Base-by-base conservation (phyloP, 53 echinoderm and acorn worm genomes). In the Pentamera pediparva region DNA sequence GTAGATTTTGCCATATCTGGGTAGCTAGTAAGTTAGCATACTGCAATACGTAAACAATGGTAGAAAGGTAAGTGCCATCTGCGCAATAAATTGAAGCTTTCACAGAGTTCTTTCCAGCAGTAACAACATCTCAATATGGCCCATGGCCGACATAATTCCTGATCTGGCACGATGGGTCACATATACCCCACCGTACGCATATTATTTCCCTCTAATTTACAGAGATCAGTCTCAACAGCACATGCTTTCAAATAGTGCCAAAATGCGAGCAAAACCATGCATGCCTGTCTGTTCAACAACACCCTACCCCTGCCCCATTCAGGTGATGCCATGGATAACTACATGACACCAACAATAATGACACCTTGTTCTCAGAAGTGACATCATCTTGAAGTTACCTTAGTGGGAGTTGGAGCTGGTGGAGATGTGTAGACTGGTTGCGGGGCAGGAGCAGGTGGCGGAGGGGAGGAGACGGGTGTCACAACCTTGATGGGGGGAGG, bases 381-480 rank as follows among this genome's bases (percentile, higher is more conserved):
- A 45, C n/a, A 15, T 15, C n/a, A n/a, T 52, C 2, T 65, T 21
- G 28, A 9, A 54, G 6, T 67, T 67, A 67, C 67, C 45, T 67
- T 67, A 43, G 67, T 41, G 19, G 67, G 67, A 67, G 67, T 67
- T 67, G 67, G 67, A 30, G 67, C 67, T 37, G 63, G 63, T 17
- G 62, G 65, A 65, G 65, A 65, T 39, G 65, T 20, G 41, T 67
- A 67, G 37, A 67, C 67, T 38, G 67, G 67, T 43, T 67, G 67
- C 25, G 67, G 45, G 9, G 67, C 24, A 24, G 47, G 24, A 25
- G 55, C 13, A 43, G 47, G 63, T 30, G 62, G 59, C 24, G 21
- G 32, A 29, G 75, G 75, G 26, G 56, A 28, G 30, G 27, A 5
- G 20, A 35, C 58, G 18, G 29, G 28, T 19, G 59, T 18, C 34